phyloP scores from a whole-genome alignment of 2,797 vertebrate species.

The Peromyscus eremicus region DNA sequence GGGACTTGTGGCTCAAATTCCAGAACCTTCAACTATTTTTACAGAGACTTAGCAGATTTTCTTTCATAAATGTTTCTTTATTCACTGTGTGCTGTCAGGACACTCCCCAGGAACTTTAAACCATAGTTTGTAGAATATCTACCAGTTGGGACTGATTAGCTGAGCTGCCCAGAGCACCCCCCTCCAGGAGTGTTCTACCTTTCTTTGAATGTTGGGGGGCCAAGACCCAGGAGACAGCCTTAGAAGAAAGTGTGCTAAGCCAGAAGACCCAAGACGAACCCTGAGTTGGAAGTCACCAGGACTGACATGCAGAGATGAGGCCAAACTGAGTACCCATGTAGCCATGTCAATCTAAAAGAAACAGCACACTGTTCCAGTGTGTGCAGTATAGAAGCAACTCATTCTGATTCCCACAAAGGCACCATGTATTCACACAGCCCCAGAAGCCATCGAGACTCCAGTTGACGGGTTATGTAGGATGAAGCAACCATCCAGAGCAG shows the following conservation, averaged over 20 bases:
- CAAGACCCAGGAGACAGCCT: not conserved
- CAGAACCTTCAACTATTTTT: not conserved
- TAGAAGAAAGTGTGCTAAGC: not conserved
- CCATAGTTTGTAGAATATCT: not conserved
- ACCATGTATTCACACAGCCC: slow-evolving; percentile 24
- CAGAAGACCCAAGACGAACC: not conserved
- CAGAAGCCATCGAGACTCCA: slow-evolving; percentile 76
- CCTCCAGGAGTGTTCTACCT: not conserved
- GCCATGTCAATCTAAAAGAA: not conserved
- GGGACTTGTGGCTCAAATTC: not conserved
- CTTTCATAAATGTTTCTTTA: slow-evolving; percentile 14
- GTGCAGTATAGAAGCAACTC: not conserved
- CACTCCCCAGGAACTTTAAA: slow-evolving; percentile 34
- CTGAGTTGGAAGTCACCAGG: not conserved
- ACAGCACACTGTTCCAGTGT: not conserved
- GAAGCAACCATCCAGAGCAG: slow-evolving; percentile 75
- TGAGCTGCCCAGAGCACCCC: not conserved
- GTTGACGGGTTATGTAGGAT: slow-evolving; percentile 79
- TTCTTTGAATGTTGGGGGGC: not conserved
- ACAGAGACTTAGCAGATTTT: not conserved
- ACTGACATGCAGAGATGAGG: not conserved
- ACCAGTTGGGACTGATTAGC: not conserved
- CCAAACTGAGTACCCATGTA: not conserved
- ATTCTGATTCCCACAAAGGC: slow-evolving; percentile 59
- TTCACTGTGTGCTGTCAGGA: not conserved